A percentile compares a stretch with the other conserved stretches of the same genome.
These are phyloP conservation scores for Synanthedon myopaeformis DNA, from an alignment of 2,888 invertebrate species.

Conservation along the genomic window DNA sequence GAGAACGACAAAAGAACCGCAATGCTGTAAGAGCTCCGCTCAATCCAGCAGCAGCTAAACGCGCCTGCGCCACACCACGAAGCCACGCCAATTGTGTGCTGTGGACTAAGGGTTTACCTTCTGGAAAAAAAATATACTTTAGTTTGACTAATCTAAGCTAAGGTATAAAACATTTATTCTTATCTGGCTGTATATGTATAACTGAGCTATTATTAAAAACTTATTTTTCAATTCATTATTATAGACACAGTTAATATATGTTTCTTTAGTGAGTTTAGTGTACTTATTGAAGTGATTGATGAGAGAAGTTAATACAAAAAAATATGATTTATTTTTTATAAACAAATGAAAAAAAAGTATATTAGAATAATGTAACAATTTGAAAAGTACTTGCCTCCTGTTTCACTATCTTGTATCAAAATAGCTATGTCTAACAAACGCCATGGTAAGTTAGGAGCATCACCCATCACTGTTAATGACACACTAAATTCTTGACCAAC, in stretches of 20 bases:
- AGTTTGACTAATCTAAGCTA: too few relatives aligned
- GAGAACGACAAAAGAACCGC: constrained; percentile 93
- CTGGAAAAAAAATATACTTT: constrained; percentile 45
- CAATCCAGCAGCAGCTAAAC: constrained; percentile 84
- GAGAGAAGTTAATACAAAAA: too few relatives aligned
- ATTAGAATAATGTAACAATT: not conserved
- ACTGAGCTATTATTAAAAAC: too few relatives aligned
- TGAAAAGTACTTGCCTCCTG: constrained; percentile 74
- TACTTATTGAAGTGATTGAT: not conserved
- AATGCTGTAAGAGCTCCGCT: constrained; percentile 74
- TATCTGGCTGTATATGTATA: too few relatives aligned
- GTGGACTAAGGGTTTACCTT: constrained; percentile 96
- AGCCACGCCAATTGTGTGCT: constrained; percentile 93
- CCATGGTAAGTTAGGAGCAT: constrained; percentile 94
- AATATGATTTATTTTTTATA: not conserved
- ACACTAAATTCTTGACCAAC: constrained; percentile 97
- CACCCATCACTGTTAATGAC: constrained; percentile 96
- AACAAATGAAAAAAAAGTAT: not conserved
- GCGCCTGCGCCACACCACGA: constrained; percentile 92
- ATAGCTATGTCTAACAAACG: constrained; percentile 94
- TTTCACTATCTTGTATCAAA: constrained; percentile 96
- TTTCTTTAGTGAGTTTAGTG: too few relatives aligned
- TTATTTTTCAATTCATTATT: too few relatives aligned
- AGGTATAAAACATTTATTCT: too few relatives aligned
- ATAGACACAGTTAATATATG: too few relatives aligned